A percentile compares a stretch with the other conserved stretches of the same genome.
Conservation (phyloP, 2,113 vertebrate species). For the Gnathochromis pfefferi region DNA sequence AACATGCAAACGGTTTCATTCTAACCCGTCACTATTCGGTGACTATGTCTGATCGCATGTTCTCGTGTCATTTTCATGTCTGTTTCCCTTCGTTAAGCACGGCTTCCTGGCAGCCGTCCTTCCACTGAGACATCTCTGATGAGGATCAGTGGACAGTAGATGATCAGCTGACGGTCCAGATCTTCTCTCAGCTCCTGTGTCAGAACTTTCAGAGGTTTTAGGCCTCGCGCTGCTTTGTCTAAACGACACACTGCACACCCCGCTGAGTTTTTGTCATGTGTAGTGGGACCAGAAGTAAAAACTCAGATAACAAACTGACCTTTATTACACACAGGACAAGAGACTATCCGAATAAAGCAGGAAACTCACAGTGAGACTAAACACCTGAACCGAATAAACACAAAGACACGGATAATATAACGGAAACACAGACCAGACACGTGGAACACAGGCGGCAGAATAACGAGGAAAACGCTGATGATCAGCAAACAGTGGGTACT, state of each 20-base stretch:
- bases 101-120: not conserved
- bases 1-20: not conserved
- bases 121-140: not conserved
- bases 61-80: not conserved
- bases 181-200: not conserved
- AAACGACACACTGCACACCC: not conserved
- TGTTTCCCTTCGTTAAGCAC: not conserved
- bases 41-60: not conserved
- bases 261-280: not conserved
- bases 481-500: not conserved
- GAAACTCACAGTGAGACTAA: not conserved
- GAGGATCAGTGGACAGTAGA: not conserved
- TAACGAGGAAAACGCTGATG: not conserved
- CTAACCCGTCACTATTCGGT: not conserved
- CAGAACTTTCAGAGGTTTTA: not conserved
- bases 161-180: not conserved
- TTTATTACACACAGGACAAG: not conserved
- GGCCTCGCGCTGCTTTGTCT: not conserved
- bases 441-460: not conserved
- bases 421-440: not conserved
- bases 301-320: not conserved
- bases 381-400: not conserved
- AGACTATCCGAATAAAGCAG: not conserved
- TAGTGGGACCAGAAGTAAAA: not conserved
- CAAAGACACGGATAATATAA: fast-evolving